phyloP scores from a whole-genome alignment of 2,797 vertebrate genomes.

The Pangasius mekongensis region DNA sequence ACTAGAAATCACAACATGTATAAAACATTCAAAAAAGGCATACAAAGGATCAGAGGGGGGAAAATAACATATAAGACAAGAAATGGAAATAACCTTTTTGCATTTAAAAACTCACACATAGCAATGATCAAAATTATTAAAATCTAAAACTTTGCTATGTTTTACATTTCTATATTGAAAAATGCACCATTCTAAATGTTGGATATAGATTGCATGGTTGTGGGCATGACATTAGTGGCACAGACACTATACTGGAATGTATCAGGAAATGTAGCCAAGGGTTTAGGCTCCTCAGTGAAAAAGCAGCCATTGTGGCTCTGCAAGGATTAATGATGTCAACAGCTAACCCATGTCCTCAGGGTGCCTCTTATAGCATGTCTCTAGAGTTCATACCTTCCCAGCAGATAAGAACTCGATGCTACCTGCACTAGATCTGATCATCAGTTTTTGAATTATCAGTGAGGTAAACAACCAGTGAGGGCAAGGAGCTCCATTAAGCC shows the following conservation, averaged over 20 bases:
- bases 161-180: neutral
- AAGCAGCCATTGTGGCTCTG: neutral
- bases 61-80: too few species aligned
- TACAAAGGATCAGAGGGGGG: neutral
- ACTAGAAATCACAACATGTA: neutral
- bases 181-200: neutral
- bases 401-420: neutral
- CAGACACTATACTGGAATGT: neutral
- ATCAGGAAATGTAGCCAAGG: neutral
- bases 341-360: neutral
- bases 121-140: neutral
- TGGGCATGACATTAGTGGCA: neutral
- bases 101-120: neutral
- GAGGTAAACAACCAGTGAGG: neutral
- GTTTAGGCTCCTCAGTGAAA: neutral
- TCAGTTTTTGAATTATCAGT: slow-evolving; percentile 10
- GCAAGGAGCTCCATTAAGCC: neutral
- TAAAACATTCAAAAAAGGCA: neutral
- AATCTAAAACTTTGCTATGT: neutral
- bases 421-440: neutral
- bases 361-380: slow-evolving; percentile 5
- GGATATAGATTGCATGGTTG: neutral
- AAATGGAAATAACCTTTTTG: neutral
- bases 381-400: neutral
- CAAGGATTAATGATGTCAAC: neutral